These are phyloP conservation scores for Rotaria magnacalcarata DNA, from an alignment of 2,888 invertebrate species.

Conservation along the genomic window DNA sequence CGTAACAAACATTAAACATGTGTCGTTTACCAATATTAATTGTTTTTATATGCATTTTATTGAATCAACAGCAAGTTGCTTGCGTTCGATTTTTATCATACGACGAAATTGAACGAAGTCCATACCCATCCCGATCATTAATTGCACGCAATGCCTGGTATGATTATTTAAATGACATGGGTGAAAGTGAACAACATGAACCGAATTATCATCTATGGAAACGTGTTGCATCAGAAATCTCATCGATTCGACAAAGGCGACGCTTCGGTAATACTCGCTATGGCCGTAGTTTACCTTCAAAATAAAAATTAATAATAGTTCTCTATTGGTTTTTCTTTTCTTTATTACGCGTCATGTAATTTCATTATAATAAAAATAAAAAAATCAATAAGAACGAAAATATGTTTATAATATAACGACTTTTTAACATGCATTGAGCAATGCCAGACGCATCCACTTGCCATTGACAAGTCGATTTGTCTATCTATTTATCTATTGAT, in stretches of 20 bases:
- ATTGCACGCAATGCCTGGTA: not conserved
- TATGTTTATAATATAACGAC: not conserved
- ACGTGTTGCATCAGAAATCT: not conserved
- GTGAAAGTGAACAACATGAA: not conserved
- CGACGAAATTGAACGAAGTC: not conserved
- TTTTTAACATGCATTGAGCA: not conserved
- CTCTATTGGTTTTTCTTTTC: not conserved
- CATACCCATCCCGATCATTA: not conserved
- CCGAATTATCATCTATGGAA: not conserved
- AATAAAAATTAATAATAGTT: not conserved
- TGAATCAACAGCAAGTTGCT: not conserved
- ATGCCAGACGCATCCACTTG: conserved; percentile 18
- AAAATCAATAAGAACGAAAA: not conserved
- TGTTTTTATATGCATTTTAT: not conserved
- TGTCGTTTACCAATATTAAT: not conserved
- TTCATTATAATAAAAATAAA: not conserved
- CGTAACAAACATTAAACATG: not conserved
- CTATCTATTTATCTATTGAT: conserved; percentile 29
- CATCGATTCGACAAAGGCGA: not conserved
- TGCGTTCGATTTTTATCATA: not conserved
- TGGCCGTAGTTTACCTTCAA: not conserved
- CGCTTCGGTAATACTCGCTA: conserved; percentile 10
- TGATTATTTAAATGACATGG: not conserved
- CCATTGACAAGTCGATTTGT: conserved; percentile 17
- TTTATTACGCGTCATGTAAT: not conserved